These are phyloP conservation scores for Phaenicophaeus curvirostris DNA, from an alignment of 2,797 vertebrate species.

Conservation along the genomic window DNA sequence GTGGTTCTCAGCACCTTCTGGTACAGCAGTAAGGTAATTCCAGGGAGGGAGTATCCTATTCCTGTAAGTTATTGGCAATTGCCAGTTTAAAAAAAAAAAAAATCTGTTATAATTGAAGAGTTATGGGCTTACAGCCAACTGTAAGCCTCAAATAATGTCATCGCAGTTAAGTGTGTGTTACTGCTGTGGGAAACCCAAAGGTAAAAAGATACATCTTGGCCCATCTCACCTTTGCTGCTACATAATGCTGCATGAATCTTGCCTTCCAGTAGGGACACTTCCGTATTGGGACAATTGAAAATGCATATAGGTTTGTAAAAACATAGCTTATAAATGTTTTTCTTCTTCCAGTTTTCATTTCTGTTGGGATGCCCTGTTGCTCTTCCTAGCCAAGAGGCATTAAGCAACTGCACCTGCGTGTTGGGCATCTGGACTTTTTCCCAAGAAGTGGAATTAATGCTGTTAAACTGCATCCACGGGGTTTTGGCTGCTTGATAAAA, in stretches of 20 bases:
- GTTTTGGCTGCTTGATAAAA: not conserved
- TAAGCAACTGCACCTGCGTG: accelerated
- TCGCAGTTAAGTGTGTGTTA: not conserved
- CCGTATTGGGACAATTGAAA: not conserved
- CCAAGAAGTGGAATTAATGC: not conserved
- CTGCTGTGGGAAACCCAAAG: not conserved
- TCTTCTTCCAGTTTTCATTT: not conserved
- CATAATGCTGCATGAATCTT: not conserved
- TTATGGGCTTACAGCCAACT: not conserved
- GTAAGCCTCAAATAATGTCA: not conserved
- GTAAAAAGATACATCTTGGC: not conserved
- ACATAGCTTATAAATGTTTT: not conserved
- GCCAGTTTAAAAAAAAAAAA: not conserved
- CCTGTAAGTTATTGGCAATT: not conserved
- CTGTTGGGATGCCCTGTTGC: not conserved
- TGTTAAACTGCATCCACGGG: not conserved
- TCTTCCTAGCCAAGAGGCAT: not conserved
- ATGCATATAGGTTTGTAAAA: not conserved
- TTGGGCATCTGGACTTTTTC: not conserved
- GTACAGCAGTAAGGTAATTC: not conserved
- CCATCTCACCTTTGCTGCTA: not conserved
- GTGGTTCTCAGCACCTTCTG: not conserved
- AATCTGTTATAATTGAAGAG: not conserved
- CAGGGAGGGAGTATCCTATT: not conserved
- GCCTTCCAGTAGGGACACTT: not conserved